Percentiles rank a stretch among this genome's conserved stretches.
phyloP scores from a whole-genome alignment of 2,888 invertebrate genomes.

The Sinhomidia bicolor region DNA sequence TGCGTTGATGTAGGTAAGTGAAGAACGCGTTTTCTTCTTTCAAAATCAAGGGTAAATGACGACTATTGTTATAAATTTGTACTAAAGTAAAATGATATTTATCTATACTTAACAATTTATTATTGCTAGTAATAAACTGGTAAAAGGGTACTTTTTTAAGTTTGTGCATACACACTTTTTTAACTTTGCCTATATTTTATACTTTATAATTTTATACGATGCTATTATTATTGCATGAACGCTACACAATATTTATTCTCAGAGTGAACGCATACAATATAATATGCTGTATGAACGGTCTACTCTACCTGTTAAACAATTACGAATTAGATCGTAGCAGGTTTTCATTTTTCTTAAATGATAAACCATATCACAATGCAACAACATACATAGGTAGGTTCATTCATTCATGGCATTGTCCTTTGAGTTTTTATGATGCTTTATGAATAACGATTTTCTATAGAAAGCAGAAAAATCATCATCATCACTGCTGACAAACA shows the following conservation, averaged over 20 bases:
- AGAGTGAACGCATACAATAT: too few relatives aligned
- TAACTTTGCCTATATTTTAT: too few relatives aligned
- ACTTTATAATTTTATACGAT: too few relatives aligned
- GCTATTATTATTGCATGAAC: too few relatives aligned
- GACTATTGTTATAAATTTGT: not conserved
- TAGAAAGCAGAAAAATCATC: constrained; percentile 31
- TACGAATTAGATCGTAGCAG: not conserved
- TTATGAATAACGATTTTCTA: constrained; percentile 36
- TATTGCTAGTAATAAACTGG: not conserved
- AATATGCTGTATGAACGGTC: not conserved
- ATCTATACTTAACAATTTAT: not conserved
- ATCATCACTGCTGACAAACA: not conserved
- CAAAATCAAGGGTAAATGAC: constrained; percentile 6
- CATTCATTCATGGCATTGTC: constrained; percentile 22
- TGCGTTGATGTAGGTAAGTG: constrained; percentile 15
- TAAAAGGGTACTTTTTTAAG: not conserved
- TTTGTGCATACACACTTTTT: too few relatives aligned
- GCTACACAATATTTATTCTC: too few relatives aligned
- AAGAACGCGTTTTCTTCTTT: not conserved
- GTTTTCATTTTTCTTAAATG: not conserved
- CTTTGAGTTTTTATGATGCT: constrained; percentile 26
- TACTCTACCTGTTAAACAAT: not conserved
- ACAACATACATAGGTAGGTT: not conserved
- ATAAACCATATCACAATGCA: too few relatives aligned
- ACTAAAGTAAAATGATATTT: not conserved